A percentile compares a stretch with the other conserved stretches of the same genome.
Evolutionary conservation across 2,888 invertebrate species (phyloP).

Genomic region (Oscheius sp.): DNA sequence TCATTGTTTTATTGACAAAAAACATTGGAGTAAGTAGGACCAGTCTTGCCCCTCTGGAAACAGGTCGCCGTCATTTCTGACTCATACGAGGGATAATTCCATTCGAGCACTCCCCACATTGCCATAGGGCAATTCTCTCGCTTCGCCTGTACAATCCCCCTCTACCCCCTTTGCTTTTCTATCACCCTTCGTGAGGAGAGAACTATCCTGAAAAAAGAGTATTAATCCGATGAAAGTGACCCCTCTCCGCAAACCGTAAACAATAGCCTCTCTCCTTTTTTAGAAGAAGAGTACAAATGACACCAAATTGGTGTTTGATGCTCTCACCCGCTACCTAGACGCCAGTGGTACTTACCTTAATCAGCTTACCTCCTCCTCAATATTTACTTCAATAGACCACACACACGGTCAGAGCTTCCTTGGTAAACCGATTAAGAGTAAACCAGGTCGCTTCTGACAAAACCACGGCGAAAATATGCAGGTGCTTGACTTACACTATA

Average conservation of each 20-base stretch:
- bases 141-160: background rate
- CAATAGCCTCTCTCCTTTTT: conserved; percentile 22
- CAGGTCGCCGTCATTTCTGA: conserved; percentile 31
- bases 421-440: conserved; percentile 31
- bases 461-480: background rate
- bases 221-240: no score
- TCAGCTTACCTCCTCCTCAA: conserved; percentile 25
- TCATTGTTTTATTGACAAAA: conserved; percentile 14
- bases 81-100: conserved; percentile 38
- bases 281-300: background rate
- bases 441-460: conserved; percentile 18
- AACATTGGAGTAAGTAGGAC: conserved; percentile 18
- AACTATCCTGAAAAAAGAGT: background rate
- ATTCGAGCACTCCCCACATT: conserved; percentile 32
- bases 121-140: conserved; percentile 13
- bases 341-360: conserved; percentile 34
- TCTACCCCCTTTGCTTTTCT: background rate
- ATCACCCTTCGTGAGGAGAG: background rate
- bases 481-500: conserved; percentile 22
- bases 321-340: conserved; percentile 13
- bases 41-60: conserved; percentile 28
- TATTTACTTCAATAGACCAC: conserved; percentile 34
- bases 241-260: conserved; percentile 26
- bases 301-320: conserved; percentile 11
- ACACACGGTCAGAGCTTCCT: conserved; percentile 23